Evolutionary conservation across 2,797 vertebrate genomes (phyloP).

Genomic region (Lutjanus argentimaculatus): DNA sequence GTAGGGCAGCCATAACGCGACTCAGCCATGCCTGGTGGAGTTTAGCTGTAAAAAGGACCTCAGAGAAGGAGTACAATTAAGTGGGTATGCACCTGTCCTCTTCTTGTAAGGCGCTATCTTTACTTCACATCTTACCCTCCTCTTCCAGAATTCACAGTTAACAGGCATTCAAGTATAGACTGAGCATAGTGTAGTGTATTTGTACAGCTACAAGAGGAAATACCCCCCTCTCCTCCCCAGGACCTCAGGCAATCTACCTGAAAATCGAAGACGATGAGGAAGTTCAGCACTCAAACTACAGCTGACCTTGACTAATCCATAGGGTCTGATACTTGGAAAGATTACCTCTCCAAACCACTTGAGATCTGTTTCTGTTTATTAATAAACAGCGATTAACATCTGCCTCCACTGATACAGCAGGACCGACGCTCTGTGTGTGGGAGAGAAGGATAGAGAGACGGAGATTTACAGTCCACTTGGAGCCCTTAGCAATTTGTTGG

Average conservation of each 20-base stretch:
- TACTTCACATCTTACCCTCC: too few relatives aligned
- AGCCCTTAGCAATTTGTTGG: constrained; percentile 21
- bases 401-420: constrained; percentile 19
- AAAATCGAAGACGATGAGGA: neutral
- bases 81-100: too few relatives aligned
- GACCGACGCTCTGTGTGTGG: constrained; percentile 1
- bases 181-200: too few relatives aligned
- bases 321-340: neutral
- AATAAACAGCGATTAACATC: constrained; percentile 43
- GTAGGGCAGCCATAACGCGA: too few relatives aligned
- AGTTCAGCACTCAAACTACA: neutral
- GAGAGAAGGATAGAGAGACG: neutral
- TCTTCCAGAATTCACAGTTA: too few relatives aligned
- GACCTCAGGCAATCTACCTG: neutral
- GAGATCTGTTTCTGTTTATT: constrained; percentile 25
- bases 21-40: too few relatives aligned
- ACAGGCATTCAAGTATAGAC: neutral
- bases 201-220: neutral
- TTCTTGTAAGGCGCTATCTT: too few relatives aligned
- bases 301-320: neutral
- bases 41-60: too few relatives aligned
- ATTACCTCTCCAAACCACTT: constrained; percentile 3
- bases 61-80: too few relatives aligned
- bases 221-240: neutral
- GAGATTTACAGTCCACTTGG: constrained; percentile 17